These are phyloP conservation scores for Archips xylosteana DNA, from an alignment of 2,888 invertebrate genomes.

Conservation along the genomic window DNA sequence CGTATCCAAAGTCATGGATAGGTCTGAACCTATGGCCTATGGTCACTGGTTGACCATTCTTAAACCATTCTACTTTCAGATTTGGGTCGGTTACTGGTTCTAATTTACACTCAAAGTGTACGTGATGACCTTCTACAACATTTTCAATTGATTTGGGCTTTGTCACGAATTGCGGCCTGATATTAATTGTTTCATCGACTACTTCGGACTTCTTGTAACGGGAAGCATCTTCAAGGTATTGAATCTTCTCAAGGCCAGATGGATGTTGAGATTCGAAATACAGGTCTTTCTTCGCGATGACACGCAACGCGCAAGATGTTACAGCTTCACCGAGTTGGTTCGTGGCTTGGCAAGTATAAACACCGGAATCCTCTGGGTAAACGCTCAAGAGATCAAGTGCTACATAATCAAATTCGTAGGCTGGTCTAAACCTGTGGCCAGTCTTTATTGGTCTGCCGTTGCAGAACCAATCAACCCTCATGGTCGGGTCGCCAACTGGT, in stretches of 20 bases:
- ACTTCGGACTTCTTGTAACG: constrained; percentile 93
- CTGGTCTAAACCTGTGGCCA: constrained; percentile 97
- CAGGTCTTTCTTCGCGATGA: constrained; percentile 95
- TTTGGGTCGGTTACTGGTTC: constrained; percentile 99
- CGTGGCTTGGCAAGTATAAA: constrained; percentile 97
- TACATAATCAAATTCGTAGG: constrained; percentile 98
- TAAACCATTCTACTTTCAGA: constrained; percentile 98
- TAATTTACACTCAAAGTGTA: constrained; percentile 98
- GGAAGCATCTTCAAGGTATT: constrained; percentile 95
- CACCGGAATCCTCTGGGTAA: constrained; percentile 98
- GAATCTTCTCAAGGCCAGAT: constrained; percentile 96
- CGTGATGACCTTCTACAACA: constrained; percentile 95
- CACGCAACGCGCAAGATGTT: constrained; percentile 95
- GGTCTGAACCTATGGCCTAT: constrained; percentile 98
- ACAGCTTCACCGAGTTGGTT: constrained; percentile 98
- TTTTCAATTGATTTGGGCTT: constrained; percentile 94
- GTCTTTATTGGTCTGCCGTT: constrained; percentile 97
- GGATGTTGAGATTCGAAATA: constrained; percentile 96
- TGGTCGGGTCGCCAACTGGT: constrained; percentile 95
- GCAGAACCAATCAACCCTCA: constrained; percentile 98
- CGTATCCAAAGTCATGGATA: constrained; percentile 99
- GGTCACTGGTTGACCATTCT: constrained; percentile 96
- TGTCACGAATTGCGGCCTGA: constrained; percentile 93
- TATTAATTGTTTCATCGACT: constrained; percentile 93
- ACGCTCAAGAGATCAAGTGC: constrained; percentile 98